Evolutionary conservation across 2,797 vertebrate genomes (phyloP).

Genomic region (Pangasius djambal): DNA sequence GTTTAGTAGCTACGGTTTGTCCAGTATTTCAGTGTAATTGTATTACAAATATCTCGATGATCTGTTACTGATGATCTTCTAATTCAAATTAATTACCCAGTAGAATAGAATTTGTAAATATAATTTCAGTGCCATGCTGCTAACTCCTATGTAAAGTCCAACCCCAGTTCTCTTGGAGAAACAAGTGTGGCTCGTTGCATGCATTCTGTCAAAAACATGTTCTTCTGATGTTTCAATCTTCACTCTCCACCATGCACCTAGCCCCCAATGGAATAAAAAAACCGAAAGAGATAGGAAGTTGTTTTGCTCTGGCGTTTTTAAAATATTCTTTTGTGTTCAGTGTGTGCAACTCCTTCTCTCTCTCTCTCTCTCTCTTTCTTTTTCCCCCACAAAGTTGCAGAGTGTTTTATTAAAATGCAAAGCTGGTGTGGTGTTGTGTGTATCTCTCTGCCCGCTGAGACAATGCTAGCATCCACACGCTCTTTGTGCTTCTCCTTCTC

Average conservation of each 20-base stretch:
- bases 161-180: slow-evolving; percentile 45
- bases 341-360: slow-evolving; percentile 69
- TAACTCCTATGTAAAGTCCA: slow-evolving; percentile 46
- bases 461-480: slow-evolving; percentile 66
- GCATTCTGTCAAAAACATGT: slow-evolving; percentile 56
- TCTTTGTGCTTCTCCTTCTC: slow-evolving; percentile 64
- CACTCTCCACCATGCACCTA: slow-evolving; percentile 56
- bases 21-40: background rate
- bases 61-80: background rate
- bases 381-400: slow-evolving; percentile 67
- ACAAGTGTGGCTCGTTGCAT: slow-evolving; percentile 49
- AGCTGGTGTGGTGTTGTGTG: slow-evolving; percentile 64
- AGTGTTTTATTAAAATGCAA: slow-evolving; percentile 72
- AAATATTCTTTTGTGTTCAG: slow-evolving; percentile 78
- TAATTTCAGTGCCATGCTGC: background rate
- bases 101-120: background rate
- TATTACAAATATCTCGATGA: background rate
- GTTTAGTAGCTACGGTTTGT: background rate
- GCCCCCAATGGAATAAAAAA: slow-evolving; percentile 67
- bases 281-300: slow-evolving; percentile 45
- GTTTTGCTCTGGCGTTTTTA: slow-evolving; percentile 65
- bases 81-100: background rate
- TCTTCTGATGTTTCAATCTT: slow-evolving; percentile 55
- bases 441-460: slow-evolving; percentile 65
- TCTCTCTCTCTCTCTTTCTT: slow-evolving; percentile 65